Percentiles rank a stretch among this genome's conserved stretches.
These are phyloP conservation scores for Rhagologus leucostigma DNA, from an alignment of 2,113 vertebrate genomes.

Conservation along the genomic window DNA sequence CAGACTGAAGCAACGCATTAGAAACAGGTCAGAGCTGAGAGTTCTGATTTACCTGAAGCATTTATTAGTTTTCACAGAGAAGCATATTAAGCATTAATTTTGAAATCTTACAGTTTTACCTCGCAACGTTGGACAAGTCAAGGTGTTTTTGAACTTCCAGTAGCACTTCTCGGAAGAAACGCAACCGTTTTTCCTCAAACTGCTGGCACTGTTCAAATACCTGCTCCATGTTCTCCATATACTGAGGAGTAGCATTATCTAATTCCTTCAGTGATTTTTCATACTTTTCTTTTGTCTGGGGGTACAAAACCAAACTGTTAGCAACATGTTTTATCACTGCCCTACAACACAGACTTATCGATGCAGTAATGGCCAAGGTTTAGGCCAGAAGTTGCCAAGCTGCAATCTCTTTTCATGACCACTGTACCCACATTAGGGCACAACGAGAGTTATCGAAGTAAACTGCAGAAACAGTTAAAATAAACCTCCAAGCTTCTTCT, in stretches of 20 bases:
- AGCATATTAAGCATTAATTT: neutral
- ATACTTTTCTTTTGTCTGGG: constrained; percentile 90
- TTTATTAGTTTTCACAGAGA: neutral
- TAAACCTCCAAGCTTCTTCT: neutral
- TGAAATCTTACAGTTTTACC: constrained; percentile 64
- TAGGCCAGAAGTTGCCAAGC: neutral
- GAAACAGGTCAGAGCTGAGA: neutral
- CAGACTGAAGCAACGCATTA: neutral
- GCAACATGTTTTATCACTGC: neutral
- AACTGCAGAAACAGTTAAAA: neutral
- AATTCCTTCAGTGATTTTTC: constrained; percentile 91
- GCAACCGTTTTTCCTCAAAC: constrained; percentile 90
- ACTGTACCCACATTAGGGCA: neutral
- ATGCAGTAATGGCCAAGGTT: neutral
- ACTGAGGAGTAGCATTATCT: constrained; percentile 88
- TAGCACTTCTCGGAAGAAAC: constrained; percentile 89
- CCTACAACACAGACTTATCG: neutral
- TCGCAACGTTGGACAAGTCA: constrained; percentile 88
- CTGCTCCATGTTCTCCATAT: constrained; percentile 99
- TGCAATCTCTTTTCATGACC: neutral
- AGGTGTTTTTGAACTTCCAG: constrained; percentile 92
- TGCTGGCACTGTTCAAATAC: constrained; percentile 97
- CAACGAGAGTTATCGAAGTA: neutral
- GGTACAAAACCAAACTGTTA: neutral
- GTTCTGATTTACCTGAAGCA: neutral